Conservation (phyloP, 1,140 invertebrate genomes). For the Leptinotarsa lineolata region DNA sequence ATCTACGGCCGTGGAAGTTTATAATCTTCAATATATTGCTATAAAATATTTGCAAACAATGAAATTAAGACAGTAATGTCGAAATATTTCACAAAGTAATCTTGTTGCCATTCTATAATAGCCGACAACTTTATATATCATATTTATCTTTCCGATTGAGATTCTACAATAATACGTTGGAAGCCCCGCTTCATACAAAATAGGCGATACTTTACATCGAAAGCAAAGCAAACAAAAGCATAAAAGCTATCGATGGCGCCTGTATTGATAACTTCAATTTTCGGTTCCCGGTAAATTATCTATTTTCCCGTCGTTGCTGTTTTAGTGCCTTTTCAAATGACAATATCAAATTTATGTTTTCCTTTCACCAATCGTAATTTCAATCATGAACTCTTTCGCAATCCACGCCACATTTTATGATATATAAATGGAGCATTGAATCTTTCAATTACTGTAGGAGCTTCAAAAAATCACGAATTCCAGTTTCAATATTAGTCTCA, state of each 20-base stretch:
- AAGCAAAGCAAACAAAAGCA: neutral
- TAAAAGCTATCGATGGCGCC: slow-evolving; percentile 7
- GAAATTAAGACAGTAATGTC: neutral
- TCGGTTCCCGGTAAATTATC: neutral
- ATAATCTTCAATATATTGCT: too few species aligned
- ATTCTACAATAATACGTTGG: neutral
- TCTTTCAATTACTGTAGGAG: neutral
- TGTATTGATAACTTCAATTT: neutral
- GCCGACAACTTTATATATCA: neutral
- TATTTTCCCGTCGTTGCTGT: neutral
- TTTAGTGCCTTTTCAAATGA: neutral
- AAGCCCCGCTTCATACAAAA: neutral
- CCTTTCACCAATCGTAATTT: neutral
- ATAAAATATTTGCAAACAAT: too few species aligned
- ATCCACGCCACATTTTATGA: neutral
- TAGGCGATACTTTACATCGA: neutral
- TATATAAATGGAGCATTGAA: neutral
- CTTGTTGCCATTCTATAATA: neutral
- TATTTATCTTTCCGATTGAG: neutral
- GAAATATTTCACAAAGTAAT: neutral
- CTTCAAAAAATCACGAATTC: neutral
- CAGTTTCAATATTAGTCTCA: neutral
- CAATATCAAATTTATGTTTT: neutral
- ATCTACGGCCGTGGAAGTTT: too few species aligned
- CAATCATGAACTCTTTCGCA: neutral